phyloP scores from a whole-genome alignment of 1,140 invertebrate genomes.

The Cherax quadricarinatus region DNA sequence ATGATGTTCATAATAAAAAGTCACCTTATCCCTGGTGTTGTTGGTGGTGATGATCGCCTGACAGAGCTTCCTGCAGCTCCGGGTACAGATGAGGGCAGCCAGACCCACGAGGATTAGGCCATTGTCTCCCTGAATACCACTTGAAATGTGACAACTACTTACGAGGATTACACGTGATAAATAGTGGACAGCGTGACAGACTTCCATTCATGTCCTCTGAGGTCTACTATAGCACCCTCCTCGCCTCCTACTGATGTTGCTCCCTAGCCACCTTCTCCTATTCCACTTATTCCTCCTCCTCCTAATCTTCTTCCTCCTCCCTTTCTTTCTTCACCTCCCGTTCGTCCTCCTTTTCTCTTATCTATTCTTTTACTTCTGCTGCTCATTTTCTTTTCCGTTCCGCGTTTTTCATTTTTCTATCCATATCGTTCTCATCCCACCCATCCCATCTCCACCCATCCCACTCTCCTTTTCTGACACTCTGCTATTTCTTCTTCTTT shows the following conservation, averaged over 20 bases:
- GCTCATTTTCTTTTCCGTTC: not conserved
- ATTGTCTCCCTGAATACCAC: slow-evolving; percentile 60
- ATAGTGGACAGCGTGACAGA: not conserved
- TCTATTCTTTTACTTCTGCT: not conserved
- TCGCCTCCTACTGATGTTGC: not conserved
- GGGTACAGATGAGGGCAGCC: not conserved
- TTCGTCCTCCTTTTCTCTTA: too few species aligned
- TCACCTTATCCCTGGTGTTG: too few species aligned
- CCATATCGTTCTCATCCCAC: not conserved
- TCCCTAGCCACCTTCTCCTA: not conserved
- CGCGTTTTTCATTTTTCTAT: not conserved
- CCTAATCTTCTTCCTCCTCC: not conserved
- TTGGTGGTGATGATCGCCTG: too few species aligned
- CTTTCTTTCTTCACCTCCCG: too few species aligned
- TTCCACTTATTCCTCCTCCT: not conserved
- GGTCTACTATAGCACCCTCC: not conserved
- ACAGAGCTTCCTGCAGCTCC: too few species aligned
- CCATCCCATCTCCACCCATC: not conserved
- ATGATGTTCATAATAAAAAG: too few species aligned
- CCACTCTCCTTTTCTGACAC: not conserved
- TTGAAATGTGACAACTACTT: slow-evolving; percentile 48
- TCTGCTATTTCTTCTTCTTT: not conserved
- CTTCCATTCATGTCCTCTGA: not conserved
- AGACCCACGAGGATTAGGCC: slow-evolving; percentile 2
- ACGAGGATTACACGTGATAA: slow-evolving; percentile 47